Percentiles rank a stretch among this genome's conserved stretches.
These are phyloP conservation scores for Thalassaphorura encarpata DNA, from an alignment of 1,140 invertebrate species.

Conservation along the genomic window DNA sequence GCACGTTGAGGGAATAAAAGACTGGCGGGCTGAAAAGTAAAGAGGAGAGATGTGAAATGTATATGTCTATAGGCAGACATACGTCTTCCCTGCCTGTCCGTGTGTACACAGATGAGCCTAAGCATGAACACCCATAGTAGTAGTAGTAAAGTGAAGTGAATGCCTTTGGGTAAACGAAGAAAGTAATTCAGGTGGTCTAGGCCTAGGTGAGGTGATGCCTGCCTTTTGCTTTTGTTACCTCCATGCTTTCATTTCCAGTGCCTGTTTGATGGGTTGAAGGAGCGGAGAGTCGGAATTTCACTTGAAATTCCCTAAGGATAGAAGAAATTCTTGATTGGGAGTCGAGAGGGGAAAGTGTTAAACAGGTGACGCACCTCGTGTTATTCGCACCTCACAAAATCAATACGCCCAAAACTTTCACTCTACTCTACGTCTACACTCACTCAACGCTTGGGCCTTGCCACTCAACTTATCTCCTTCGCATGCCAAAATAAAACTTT, in stretches of 20 bases:
- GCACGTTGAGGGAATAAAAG: slow-evolving; percentile 10
- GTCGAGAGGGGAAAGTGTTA: slow-evolving; percentile 30
- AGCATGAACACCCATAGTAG: too few relatives aligned
- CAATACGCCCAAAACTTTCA: slow-evolving; percentile 18
- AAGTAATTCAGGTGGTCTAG: too few relatives aligned
- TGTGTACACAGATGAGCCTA: too few relatives aligned
- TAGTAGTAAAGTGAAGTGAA: too few relatives aligned
- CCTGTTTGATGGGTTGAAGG: neutral
- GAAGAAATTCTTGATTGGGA: slow-evolving; percentile 29
- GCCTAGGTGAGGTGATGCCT: too few relatives aligned
- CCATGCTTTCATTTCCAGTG: neutral
- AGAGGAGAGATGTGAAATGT: slow-evolving; percentile 1
- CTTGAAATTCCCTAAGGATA: slow-evolving; percentile 27
- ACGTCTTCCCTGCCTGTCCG: too few relatives aligned
- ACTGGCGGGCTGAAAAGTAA: neutral
- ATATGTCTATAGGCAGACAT: neutral
- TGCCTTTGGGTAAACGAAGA: too few relatives aligned
- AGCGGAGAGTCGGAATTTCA: neutral
- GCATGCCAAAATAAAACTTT: neutral
- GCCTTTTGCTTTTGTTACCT: neutral
- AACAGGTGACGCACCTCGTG: slow-evolving; percentile 30
- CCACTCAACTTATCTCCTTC: neutral
- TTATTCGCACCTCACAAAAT: slow-evolving; percentile 30
- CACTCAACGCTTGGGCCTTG: neutral
- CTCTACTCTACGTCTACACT: neutral